These are phyloP conservation scores for Pipistrellus pipistrellus DNA, from an alignment of 2,797 vertebrate species.

Conservation along the genomic window DNA sequence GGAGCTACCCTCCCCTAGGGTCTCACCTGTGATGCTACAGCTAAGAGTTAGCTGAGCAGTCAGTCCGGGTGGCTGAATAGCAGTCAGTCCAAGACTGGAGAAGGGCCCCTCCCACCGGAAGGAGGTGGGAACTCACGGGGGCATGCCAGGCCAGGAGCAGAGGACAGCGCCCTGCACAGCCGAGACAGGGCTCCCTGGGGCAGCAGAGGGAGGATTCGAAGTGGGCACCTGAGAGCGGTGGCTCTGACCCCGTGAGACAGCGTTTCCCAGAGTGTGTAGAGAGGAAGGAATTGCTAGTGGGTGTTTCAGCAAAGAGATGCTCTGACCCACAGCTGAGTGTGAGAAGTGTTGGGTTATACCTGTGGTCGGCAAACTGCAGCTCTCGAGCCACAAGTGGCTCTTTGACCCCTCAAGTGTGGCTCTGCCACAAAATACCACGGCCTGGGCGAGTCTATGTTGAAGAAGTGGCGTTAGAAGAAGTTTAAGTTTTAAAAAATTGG, in stretches of 20 bases:
- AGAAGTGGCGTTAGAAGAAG: too few species aligned
- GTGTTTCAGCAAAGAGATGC: not conserved
- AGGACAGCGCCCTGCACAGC: not conserved
- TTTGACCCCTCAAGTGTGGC: too few species aligned
- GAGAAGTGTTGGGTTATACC: not conserved
- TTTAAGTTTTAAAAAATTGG: too few species aligned
- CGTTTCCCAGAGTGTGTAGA: not conserved
- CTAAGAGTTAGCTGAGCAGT: not conserved
- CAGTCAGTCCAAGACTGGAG: not conserved
- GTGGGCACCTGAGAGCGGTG: rapidly evolving
- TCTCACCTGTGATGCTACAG: not conserved
- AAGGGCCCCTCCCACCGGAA: not conserved
- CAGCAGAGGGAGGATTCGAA: rapidly evolving
- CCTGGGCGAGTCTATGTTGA: too few species aligned
- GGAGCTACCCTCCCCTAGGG: too few species aligned
- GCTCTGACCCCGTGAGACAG: not conserved
- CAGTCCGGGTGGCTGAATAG: not conserved
- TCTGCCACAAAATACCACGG: too few species aligned
- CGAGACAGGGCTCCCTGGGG: rapidly evolving
- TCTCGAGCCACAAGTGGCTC: too few species aligned
- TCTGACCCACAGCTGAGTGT: not conserved
- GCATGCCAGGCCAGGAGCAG: not conserved
- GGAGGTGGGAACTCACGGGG: too few species aligned
- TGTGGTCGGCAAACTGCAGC: too few species aligned
- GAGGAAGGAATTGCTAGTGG: too few species aligned